Evolutionary conservation across 2,888 invertebrate species (phyloP).

Genomic region (Drosophila acutilabella): DNA sequence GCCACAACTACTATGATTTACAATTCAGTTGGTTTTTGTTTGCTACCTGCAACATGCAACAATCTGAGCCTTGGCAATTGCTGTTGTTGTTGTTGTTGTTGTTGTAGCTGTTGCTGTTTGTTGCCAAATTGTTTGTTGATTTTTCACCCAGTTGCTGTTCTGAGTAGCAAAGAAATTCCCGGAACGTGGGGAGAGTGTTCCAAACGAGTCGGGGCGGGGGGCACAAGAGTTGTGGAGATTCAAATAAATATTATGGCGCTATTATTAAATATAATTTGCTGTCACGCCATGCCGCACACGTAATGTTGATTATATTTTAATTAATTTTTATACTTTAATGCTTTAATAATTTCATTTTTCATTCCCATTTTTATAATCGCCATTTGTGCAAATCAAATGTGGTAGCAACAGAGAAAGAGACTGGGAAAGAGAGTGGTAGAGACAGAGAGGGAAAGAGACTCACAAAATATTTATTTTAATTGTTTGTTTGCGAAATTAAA

Average conservation of each 20-base stretch:
- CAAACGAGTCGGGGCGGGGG: neutral
- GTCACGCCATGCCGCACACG: conserved; percentile 82
- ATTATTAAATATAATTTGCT: conserved; percentile 77
- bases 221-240: neutral
- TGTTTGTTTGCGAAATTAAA: neutral
- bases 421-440: neutral
- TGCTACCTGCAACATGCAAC: conserved; percentile 67
- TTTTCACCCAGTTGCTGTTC: conserved; percentile 43
- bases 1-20: conserved; percentile 41
- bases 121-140: conserved; percentile 54
- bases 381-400: conserved; percentile 14
- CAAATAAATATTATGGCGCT: conserved; percentile 65
- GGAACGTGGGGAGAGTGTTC: neutral
- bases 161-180: conserved; percentile 4
- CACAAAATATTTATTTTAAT: conserved; percentile 11
- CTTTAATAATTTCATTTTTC: conserved; percentile 75
- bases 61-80: conserved; percentile 41
- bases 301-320: conserved; percentile 82
- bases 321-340: conserved; percentile 82
- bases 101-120: conserved; percentile 19
- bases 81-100: conserved; percentile 16
- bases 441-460: neutral
- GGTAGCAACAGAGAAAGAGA: too few species aligned
- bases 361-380: conserved; percentile 34
- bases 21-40: neutral